These are phyloP conservation scores for Promerops cafer DNA, from an alignment of 2,113 vertebrate genomes.

Conservation along the genomic window DNA sequence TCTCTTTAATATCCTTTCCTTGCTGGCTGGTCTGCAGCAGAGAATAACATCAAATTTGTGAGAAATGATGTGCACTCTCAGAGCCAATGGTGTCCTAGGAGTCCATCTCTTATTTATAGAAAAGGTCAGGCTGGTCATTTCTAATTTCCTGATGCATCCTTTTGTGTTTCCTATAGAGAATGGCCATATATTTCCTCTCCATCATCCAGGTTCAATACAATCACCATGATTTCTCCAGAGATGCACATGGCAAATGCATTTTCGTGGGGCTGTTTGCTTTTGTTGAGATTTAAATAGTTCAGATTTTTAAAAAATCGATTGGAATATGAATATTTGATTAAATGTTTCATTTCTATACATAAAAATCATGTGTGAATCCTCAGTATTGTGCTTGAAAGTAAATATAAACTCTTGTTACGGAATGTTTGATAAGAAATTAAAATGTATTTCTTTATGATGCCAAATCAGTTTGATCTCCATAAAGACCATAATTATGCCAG, in stretches of 20 bases:
- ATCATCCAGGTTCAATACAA: background rate
- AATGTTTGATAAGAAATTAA: background rate
- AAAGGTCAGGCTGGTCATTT: constrained; percentile 50
- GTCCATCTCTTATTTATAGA: constrained; percentile 24
- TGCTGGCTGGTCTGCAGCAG: background rate
- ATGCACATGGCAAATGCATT: background rate
- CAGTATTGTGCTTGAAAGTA: background rate
- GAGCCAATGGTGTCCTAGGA: constrained; percentile 7
- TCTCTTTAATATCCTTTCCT: constrained; percentile 36
- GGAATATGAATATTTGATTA: background rate
- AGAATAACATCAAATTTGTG: constrained; percentile 39
- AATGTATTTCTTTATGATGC: background rate
- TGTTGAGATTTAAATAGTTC: background rate
- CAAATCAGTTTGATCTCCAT: constrained; percentile 20
- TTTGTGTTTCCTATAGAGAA: background rate
- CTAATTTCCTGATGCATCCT: constrained; percentile 50
- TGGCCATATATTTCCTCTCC: background rate
- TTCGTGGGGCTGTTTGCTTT: background rate
- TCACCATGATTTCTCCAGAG: background rate
- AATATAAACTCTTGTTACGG: background rate
- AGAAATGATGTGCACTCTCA: constrained; percentile 28
- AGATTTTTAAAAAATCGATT: background rate
- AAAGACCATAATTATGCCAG: constrained; percentile 41
- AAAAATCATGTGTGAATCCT: background rate
- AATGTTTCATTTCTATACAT: background rate